Evolutionary conservation across 1,140 invertebrate genomes (phyloP), one percentile per base, ranked within the genome.

Genomic region (Nautilus pompilius): DNA sequence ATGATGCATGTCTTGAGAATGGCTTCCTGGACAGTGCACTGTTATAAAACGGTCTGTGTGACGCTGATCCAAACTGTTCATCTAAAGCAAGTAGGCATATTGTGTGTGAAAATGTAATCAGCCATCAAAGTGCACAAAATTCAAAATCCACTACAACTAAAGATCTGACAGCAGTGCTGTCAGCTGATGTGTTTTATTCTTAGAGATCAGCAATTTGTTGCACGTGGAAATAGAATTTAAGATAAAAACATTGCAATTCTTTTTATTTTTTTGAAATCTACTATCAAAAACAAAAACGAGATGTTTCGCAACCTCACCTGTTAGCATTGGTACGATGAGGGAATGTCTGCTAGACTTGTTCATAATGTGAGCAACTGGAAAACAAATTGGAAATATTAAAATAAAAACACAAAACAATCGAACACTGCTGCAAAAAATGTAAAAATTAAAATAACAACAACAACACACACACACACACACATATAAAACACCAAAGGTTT

Each of bases 1-100:
- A 80, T n/a, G 81, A 83, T 30, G 73, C 68, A 73, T 83, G 77
- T 4, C 80, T 60, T 17, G 66, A 60, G 34, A 82, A 68, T 26
- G 48, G 57, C 49, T 63, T 69, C 22, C 68, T 67, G 2, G 5
- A 22, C 3, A n/a, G 32, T 17, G 17, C 6, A 17, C 24, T 41
- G 41, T n/a, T 26, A 20, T 36, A 15, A n/a, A n/a, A n/a, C 26
- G 8, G 26, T 48, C n/a, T 51, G 48, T 34, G 33, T 15, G n/a
- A 24, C 26, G 53, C 41, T 20, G 28, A 51, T 13, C 29, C 13
- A 36, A 15, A 13, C 34, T 55, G 53, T 29, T 33, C 55, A 22
- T 56, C 58, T 55, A 51, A 51, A 49, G 28, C 29, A 33, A 45
- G 45, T 8, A 36, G 30, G 28, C 48, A 33, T 24, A 45, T 26